Evolutionary conservation across 2,888 invertebrate genomes (phyloP).

Genomic region (Amphimallon solstitiale): DNA sequence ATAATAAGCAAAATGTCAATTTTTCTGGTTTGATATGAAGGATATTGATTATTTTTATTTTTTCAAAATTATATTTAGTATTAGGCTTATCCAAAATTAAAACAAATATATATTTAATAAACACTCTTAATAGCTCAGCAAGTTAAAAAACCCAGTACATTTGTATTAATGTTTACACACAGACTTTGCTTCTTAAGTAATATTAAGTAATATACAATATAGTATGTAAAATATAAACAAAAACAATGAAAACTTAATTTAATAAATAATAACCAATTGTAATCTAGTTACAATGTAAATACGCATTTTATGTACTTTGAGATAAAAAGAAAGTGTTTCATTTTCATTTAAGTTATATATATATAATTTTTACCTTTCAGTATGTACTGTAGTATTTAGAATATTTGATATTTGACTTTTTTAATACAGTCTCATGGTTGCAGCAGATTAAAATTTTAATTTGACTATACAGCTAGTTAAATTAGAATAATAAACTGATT

Average conservation of each 20-base stretch:
- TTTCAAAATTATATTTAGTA: neutral
- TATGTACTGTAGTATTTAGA: conserved; percentile 42
- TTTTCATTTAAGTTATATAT: conserved; percentile 30
- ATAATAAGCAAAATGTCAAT: conserved; percentile 20
- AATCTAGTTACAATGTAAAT: conserved; percentile 35
- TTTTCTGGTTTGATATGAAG: neutral
- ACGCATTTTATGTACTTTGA: conserved; percentile 35
- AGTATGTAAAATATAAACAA: conserved; percentile 12
- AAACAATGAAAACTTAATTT: neutral
- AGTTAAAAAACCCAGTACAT: neutral
- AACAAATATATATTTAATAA: neutral
- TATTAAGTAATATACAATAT: conserved; percentile 25
- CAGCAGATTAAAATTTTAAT: conserved; percentile 35
- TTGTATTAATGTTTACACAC: conserved; percentile 10
- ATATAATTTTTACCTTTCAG: conserved; percentile 45
- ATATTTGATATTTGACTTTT: conserved; percentile 38
- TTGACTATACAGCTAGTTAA: conserved; percentile 31
- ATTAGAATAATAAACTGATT: conserved; percentile 35
- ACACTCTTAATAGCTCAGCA: conserved; percentile 1
- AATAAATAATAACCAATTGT: conserved; percentile 21
- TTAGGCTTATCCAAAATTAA: neutral
- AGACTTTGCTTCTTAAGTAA: conserved; percentile 23
- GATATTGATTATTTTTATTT: neutral
- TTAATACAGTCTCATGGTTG: conserved; percentile 30
- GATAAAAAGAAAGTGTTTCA: conserved; percentile 14